Evolutionary conservation across 2,888 invertebrate species (phyloP), one percentile per base, ranked within the genome.

Genomic region (Dichetophora obliterata): DNA sequence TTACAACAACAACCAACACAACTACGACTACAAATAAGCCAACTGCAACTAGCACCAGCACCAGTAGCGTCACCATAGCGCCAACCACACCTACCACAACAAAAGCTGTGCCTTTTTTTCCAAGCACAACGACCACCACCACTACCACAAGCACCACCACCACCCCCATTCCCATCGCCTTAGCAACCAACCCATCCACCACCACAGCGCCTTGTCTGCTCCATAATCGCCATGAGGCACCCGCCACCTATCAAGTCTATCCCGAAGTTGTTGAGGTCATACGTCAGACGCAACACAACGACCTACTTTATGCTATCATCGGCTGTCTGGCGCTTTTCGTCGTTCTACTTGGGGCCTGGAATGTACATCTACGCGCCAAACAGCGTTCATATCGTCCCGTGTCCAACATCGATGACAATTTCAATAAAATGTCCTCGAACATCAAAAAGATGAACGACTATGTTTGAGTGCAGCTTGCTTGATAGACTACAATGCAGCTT

Each of bases 351-450:
- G 77, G 75, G 16, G 78, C 79, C 57, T 83, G 85, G 72, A 84
- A 85, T 69, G 82, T 80, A 22, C 86, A 86, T 24, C 72, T 85
- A 77, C 83, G 79, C 34, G 85, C 87, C 77, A 87, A 85, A 76
- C 86, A 89, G 80, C 87, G 89, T 81, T 89, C 89, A 80, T 89
- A 89, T 79, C 83, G 86, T 37, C 88, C 89, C 3, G 89, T 89
- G 68, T 86, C 88, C 19, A 87, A 83, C 76, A 83, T 86, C 76
- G 89, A 89, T 80, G 87, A 88, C 66, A 89, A 87, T 80, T 87
- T 85, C 80, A 88, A 86, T 80, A 84, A 81, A 75, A 82, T 81
- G 81, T 79, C 82, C 5, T 81, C 81, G 34, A 83, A 82, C 78
- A 82, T 82, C 50, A 82, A 82, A 77, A 81, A 81, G 80, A 81